Conservation (phyloP, 2,113 vertebrate species). For the Pedionomus torquatus region DNA sequence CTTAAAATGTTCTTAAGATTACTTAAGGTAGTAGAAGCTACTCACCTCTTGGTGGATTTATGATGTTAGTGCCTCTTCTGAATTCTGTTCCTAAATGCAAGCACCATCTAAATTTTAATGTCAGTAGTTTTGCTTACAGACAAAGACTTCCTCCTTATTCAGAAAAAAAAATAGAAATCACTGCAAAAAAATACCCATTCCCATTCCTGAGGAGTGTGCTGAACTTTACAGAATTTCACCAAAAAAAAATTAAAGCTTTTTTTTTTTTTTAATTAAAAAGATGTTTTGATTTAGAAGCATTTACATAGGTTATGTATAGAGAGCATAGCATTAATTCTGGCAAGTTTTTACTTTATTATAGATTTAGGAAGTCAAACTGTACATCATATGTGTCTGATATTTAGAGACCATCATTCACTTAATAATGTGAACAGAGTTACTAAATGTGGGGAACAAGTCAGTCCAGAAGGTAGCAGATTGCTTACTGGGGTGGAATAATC, state of each 20-base stretch:
- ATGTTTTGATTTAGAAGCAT: background rate
- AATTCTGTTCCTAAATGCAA: background rate
- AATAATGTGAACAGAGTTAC: background rate
- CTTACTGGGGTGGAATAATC: slow-evolving; percentile 2
- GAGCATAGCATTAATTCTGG: background rate
- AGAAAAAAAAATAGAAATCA: background rate
- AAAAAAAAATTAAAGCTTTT: background rate
- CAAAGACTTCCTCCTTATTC: background rate
- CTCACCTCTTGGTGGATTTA: background rate
- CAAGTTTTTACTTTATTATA: background rate
- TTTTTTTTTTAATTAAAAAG: background rate
- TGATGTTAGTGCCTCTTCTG: background rate
- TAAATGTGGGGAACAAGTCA: background rate
- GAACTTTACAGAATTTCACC: background rate
- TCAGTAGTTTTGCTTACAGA: background rate
- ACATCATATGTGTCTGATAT: background rate
- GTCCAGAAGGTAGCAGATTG: background rate
- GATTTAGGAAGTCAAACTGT: background rate
- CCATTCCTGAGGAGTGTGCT: background rate
- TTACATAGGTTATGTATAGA: background rate
- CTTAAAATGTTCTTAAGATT: background rate
- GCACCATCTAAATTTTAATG: background rate
- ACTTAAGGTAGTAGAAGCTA: background rate
- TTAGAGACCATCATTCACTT: background rate
- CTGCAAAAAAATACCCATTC: background rate